These are phyloP conservation scores for Lophius americanus DNA, from an alignment of 2,797 vertebrate species.

Conservation along the genomic window DNA sequence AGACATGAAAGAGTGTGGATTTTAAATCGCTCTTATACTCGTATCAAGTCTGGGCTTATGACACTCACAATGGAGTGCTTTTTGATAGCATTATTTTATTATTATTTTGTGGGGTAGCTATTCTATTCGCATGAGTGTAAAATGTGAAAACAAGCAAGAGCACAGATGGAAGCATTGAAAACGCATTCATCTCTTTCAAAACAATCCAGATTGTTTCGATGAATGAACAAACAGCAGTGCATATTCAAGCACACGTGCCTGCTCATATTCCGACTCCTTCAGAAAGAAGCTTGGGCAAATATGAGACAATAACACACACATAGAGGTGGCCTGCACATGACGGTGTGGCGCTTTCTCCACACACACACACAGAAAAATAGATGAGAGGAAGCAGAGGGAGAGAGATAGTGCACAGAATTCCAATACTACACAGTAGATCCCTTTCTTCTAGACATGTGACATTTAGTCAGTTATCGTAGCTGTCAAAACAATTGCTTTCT, in stretches of 20 bases:
- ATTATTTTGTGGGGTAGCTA: conserved; percentile 41
- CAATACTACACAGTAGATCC: conserved; percentile 41
- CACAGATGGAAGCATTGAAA: conserved; percentile 19
- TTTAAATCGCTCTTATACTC: conserved; percentile 61
- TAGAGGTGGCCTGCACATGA: no score
- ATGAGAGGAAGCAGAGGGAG: conserved; percentile 1
- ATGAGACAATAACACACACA: conserved; percentile 7
- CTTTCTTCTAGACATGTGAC: conserved; percentile 61
- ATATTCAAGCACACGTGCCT: conserved; percentile 30
- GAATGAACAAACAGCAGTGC: conserved; percentile 13
- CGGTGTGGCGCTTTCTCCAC: neutral
- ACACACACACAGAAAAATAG: conserved; percentile 28
- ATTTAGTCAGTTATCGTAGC: conserved; percentile 73
- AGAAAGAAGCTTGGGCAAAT: conserved; percentile 28
- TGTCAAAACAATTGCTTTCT: conserved; percentile 76
- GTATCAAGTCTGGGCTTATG: conserved; percentile 57
- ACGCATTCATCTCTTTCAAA: conserved; percentile 49
- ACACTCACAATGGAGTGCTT: conserved; percentile 51
- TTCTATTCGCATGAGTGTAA: conserved; percentile 47
- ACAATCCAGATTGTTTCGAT: conserved; percentile 42
- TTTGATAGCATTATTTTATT: conserved; percentile 63
- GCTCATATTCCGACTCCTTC: conserved; percentile 12
- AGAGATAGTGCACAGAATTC: conserved; percentile 39
- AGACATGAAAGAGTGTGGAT: conserved; percentile 59
- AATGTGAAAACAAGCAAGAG: conserved; percentile 24